These are phyloP conservation scores for Drosophila incognita DNA, from an alignment of 2,888 invertebrate genomes.

Conservation along the genomic window DNA sequence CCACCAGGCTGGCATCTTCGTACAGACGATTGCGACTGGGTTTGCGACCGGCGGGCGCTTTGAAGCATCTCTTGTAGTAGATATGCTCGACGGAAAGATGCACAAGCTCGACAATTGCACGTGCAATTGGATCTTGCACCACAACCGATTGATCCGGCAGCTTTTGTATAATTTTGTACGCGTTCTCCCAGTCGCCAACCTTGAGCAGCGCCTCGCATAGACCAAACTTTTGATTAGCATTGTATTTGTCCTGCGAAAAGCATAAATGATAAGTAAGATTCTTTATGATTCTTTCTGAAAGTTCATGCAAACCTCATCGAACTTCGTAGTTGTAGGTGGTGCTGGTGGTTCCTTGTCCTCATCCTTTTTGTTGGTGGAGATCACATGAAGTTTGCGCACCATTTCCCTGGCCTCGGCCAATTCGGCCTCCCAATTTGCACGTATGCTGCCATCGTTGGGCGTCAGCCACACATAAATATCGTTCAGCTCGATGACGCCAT, in stretches of 20 bases:
- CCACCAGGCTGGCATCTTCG: conserved; percentile 80
- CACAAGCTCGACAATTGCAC: conserved; percentile 91
- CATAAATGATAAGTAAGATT: neutral
- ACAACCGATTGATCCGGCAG: conserved; percentile 93
- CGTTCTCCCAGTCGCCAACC: conserved; percentile 96
- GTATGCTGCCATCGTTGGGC: conserved; percentile 93
- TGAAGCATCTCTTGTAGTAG: conserved; percentile 91
- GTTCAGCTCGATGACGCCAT: conserved; percentile 93
- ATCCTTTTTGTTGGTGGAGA: conserved; percentile 89
- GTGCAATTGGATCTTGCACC: conserved; percentile 91
- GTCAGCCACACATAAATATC: conserved; percentile 96
- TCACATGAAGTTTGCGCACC: conserved; percentile 93
- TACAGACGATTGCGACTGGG: conserved; percentile 84
- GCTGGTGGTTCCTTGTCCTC: conserved; percentile 90
- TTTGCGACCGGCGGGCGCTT: conserved; percentile 88
- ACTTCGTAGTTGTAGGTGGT: conserved; percentile 89
- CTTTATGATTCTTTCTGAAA: neutral
- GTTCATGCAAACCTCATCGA: conserved; percentile 87
- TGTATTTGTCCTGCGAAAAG: conserved; percentile 77
- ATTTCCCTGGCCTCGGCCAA: conserved; percentile 93
- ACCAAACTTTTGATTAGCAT: conserved; percentile 95
- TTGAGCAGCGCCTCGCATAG: conserved; percentile 94
- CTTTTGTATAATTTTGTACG: conserved; percentile 91
- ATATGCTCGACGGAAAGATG: conserved; percentile 94
- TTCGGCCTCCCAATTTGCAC: conserved; percentile 92